Evolutionary conservation across 2,797 vertebrate species (phyloP), one percentile per base, ranked within the genome.

Genomic region (Cheirogaleus major): DNA sequence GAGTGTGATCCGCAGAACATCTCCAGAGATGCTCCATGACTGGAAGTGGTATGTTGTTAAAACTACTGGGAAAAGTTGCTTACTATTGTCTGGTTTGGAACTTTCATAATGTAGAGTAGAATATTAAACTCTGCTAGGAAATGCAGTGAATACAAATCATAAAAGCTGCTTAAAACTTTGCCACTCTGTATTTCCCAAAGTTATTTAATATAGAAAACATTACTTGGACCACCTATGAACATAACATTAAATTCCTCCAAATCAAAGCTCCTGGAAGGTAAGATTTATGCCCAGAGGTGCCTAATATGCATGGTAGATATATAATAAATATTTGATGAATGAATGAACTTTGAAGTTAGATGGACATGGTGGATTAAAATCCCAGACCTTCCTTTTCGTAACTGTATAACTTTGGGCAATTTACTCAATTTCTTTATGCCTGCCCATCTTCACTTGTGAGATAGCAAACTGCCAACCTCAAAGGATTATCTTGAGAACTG

Each of bases 1-100:
- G 15, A 17, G 30, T n/a, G 0, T 22, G 8, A 35, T 10, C 30
- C 35, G 5, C 0, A 25, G 59, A 76, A 63, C 0, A 2, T 8
- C 52, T 43, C 7, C 0, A 72, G 15, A 5, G 14, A 75, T 30
- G 55, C 22, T 43, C n/a, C 32, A 0, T 0, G 1, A 35, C 30
- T 13, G 17, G n/a, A 55, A 63, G 18, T 30, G 50, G 5, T 20
- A 35, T 5, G 5, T 72, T 35, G 7, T 20, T 27, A 1, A 61
- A 95, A 38, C 52, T 35, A n/a, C 1, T 35, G 25, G 76, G 38
- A 59, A 72, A 92, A 55, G 18, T 17, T 48, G 13, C 4, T 63
- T 30, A 15, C 1, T 15, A 7, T 52, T n/a, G 57, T 43, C 30
- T 83, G 13, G 14, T 59, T 35, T 12, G 75, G 59, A 84, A 41